A percentile compares a stretch with the other conserved stretches of the same genome.
Evolutionary conservation across 2,888 invertebrate species (phyloP).

Genomic region (Agrenia bidenticulata): DNA sequence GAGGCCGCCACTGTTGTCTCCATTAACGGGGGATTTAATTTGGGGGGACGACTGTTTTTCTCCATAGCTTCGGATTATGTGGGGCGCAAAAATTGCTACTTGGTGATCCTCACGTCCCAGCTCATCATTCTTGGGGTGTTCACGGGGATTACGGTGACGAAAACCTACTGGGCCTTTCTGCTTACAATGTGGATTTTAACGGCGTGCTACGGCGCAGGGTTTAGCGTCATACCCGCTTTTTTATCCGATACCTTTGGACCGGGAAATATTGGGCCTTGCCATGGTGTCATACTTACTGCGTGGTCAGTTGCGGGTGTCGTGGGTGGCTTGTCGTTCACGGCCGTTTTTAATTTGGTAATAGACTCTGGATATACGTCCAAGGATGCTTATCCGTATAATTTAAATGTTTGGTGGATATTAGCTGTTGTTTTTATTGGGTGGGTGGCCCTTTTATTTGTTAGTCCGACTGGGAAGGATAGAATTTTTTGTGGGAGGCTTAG

Average conservation of each 20-base stretch:
- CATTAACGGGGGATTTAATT: constrained; percentile 49
- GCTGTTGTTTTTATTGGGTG: constrained; percentile 39
- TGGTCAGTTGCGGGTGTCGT: constrained; percentile 47
- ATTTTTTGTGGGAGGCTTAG: too few species aligned
- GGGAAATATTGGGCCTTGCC: constrained; percentile 44
- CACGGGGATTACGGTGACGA: constrained; percentile 36
- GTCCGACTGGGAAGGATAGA: constrained; percentile 36
- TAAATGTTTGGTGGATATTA: constrained; percentile 48
- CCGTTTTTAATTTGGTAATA: constrained; percentile 30
- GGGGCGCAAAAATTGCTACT: constrained; percentile 48
- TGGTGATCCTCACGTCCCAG: constrained; percentile 43
- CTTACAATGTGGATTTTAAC: constrained; percentile 41
- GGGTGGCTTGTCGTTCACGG: constrained; percentile 45
- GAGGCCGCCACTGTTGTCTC: constrained; percentile 45
- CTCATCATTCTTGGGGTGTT: constrained; percentile 34
- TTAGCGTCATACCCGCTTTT: constrained; percentile 37
- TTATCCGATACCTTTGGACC: constrained; percentile 42
- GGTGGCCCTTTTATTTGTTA: constrained; percentile 36
- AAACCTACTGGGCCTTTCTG: constrained; percentile 44
- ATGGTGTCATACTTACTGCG: constrained; percentile 45
- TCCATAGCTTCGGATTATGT: constrained; percentile 46
- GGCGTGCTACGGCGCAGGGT: constrained; percentile 38
- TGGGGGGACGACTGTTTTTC: constrained; percentile 44
- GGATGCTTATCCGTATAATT: constrained; percentile 41
- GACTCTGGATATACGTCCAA: constrained; percentile 13